phyloP scores from a whole-genome alignment of 1,140 invertebrate genomes.

The Drosophila seguyi region DNA sequence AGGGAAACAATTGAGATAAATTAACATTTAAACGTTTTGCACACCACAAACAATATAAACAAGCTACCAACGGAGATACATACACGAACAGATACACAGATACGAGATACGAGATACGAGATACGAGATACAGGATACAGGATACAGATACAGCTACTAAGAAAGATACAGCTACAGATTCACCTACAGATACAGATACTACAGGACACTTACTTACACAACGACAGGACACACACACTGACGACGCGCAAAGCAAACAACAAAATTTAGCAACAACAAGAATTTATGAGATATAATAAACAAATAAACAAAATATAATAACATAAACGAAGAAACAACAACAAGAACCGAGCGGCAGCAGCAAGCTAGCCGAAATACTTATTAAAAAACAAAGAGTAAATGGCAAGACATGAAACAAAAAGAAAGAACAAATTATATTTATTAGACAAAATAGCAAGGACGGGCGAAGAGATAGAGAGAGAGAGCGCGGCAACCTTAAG shows the following conservation, averaged over 20 bases:
- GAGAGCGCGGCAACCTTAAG: constrained; percentile 55
- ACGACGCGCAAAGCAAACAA: constrained; percentile 65
- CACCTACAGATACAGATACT: constrained; percentile 3
- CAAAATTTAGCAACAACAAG: constrained; percentile 84
- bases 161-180: constrained; percentile 10
- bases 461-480: not conserved
- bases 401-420: constrained; percentile 17
- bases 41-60: constrained; percentile 53
- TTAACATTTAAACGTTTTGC: constrained; percentile 81
- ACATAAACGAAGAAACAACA: constrained; percentile 62
- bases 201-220: constrained; percentile 16
- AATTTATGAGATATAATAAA: constrained; percentile 84
- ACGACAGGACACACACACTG: constrained; percentile 34
- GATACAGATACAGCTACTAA: constrained; percentile 16
- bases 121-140: constrained; percentile 22
- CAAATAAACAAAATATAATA: constrained; percentile 54
- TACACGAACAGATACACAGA: constrained; percentile 16
- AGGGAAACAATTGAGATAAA: constrained; percentile 83
- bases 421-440: constrained; percentile 72
- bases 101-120: constrained; percentile 4
- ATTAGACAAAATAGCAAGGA: constrained; percentile 62
- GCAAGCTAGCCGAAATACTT: constrained; percentile 41
- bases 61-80: constrained; percentile 39
- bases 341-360: constrained; percentile 36
- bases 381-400: constrained; percentile 39